Evolutionary conservation across 2,113 vertebrate species (phyloP).

Genomic region (Megaceryle maxima): DNA sequence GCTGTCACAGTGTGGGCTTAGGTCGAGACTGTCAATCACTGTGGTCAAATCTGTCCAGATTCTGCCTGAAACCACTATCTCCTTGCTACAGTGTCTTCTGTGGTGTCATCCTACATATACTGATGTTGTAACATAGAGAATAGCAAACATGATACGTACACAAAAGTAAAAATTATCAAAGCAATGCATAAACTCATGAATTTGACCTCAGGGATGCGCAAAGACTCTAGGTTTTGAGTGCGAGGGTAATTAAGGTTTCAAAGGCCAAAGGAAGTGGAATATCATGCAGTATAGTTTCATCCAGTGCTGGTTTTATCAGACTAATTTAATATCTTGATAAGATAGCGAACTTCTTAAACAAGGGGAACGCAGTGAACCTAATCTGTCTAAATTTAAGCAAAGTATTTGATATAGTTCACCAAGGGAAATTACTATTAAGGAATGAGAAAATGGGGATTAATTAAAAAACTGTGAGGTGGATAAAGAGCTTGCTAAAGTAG

Average conservation of each 20-base stretch:
- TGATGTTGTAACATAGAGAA: background rate
- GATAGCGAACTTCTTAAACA: background rate
- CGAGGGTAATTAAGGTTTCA: background rate
- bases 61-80: background rate
- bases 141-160: background rate
- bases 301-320: background rate
- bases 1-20: accelerated
- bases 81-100: background rate
- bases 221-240: background rate
- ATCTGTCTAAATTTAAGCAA: background rate
- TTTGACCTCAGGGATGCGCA: background rate
- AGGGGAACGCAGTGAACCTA: background rate
- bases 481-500: background rate
- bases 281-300: background rate
- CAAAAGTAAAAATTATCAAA: background rate
- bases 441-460: conserved; percentile 12
- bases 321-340: background rate
- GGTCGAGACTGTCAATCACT: background rate
- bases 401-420: background rate
- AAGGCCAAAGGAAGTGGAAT: background rate
- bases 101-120: accelerated
- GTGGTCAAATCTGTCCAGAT: background rate
- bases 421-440: background rate
- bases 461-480: background rate
- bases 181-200: background rate